These are phyloP conservation scores for Anguilla marmorata DNA, from an alignment of 2,797 vertebrate genomes.

Conservation along the genomic window DNA sequence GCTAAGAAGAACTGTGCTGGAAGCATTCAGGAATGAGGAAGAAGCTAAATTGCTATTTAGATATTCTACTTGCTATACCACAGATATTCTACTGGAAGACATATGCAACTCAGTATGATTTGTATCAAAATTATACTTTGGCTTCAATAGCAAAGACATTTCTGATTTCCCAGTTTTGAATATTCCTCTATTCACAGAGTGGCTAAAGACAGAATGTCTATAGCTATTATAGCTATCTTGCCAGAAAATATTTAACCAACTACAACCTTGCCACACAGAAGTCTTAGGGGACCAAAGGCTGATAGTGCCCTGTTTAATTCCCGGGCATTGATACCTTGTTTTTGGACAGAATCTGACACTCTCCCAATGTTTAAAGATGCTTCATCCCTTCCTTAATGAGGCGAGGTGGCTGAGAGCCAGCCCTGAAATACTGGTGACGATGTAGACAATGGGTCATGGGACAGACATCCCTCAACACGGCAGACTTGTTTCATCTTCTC, in stretches of 20 bases:
- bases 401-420: neutral
- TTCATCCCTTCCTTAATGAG: neutral
- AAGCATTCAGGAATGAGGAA: too few species aligned
- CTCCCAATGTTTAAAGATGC: neutral
- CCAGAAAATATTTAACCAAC: neutral
- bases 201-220: neutral
- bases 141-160: neutral
- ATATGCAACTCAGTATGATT: neutral
- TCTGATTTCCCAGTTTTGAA: neutral
- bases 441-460: neutral
- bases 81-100: too few species aligned
- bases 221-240: neutral
- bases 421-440: neutral
- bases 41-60: too few species aligned
- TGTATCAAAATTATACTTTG: neutral
- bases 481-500: neutral
- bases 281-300: neutral
- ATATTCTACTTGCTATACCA: too few species aligned
- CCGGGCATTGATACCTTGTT: neutral
- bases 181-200: neutral
- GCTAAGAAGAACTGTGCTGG: too few species aligned
- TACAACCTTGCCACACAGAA: neutral
- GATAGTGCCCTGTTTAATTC: neutral
- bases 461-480: neutral
- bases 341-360: neutral